Evolutionary conservation across 2,113 vertebrate genomes (phyloP), one percentile per base, ranked within the genome.

Genomic region (Haemorhous mexicanus): DNA sequence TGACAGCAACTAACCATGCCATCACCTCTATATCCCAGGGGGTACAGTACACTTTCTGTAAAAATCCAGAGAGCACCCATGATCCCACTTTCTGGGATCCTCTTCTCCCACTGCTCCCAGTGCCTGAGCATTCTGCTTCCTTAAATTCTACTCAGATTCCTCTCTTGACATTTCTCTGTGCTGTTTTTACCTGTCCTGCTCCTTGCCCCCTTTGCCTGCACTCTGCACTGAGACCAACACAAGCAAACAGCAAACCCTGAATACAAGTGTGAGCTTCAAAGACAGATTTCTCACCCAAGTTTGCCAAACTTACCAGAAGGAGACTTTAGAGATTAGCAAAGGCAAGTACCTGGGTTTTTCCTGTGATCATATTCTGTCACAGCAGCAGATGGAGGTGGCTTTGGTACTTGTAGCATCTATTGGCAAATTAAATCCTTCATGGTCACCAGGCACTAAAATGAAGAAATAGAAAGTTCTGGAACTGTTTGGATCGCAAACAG

Each of bases 241-340:
- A 61, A 67, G 6, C 68, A 52, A 86, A 62, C 15, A 66, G 49
- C 19, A 72, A 83, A 69, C 17, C 22, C 49, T 50, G 33, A 46
- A 39, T 9, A 3, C 3, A 73, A 90, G 19, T 9, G 10, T 44
- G 62, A 84, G 20, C 33, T 89, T 86, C 44, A 27, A 78, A 89
- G 37, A 33, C 41, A 69, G 11, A 66, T 84, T 86, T 92, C 68
- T 63, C 52, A 37, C 28, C 23, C 1, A 3, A 74, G 21, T 70
- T 84, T 70, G 44, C 39, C 73, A 84, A 89, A 86, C 23, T 66
- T 74, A 7, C 16, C 72, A 83, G 17, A 67, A 82, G 33, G 41
- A 85, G 14, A 80, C 28, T 78, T 87, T 56, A 64, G 92, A 89
- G 15, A 63, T 43, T 23, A 93, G 8, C n/a, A 68, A 68, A 91